A percentile compares a stretch with the other conserved stretches of the same genome.
Evolutionary conservation across 2,888 invertebrate species (phyloP).

Genomic region (Hirtodrosophila trivittata): DNA sequence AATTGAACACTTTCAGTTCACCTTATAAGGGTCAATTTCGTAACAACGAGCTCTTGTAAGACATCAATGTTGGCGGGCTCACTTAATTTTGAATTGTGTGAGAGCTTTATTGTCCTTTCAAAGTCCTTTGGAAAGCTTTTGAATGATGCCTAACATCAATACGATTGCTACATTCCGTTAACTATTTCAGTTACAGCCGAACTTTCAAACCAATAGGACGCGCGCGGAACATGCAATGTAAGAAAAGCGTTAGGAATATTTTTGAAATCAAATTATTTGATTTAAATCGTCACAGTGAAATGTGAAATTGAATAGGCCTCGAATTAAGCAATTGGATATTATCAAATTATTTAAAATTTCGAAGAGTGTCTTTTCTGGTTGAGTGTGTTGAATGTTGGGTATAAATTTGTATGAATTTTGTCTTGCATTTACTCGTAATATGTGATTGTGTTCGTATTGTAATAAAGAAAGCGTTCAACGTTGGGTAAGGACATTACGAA

Average conservation of each 20-base stretch:
- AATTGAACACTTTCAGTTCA: no score
- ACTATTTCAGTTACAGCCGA: slow-evolving; percentile 66
- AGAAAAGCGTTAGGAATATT: slow-evolving; percentile 38
- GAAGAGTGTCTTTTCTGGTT: neutral
- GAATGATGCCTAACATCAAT: slow-evolving; percentile 32
- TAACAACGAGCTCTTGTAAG: slow-evolving; percentile 10
- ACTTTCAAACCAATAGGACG: slow-evolving; percentile 64
- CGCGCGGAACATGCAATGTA: slow-evolving; percentile 45
- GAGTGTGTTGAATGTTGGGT: slow-evolving; percentile 1
- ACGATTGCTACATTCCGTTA: slow-evolving; percentile 45
- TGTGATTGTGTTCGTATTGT: slow-evolving; percentile 27
- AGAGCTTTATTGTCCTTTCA: slow-evolving; percentile 63
- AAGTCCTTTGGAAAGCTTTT: slow-evolving; percentile 68
- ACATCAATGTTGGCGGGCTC: slow-evolving; percentile 8
- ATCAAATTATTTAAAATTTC: slow-evolving; percentile 39
- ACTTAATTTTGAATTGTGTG: slow-evolving; percentile 15
- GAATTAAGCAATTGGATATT: slow-evolving; percentile 31
- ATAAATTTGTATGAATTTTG: slow-evolving; percentile 19
- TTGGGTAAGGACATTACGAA: slow-evolving; percentile 73
- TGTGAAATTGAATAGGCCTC: slow-evolving; percentile 50
- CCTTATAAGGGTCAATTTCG: no score
- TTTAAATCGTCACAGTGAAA: slow-evolving; percentile 40
- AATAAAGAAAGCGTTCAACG: slow-evolving; percentile 46
- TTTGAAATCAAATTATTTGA: slow-evolving; percentile 61
- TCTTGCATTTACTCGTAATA: slow-evolving; percentile 3